These are phyloP conservation scores for Oplegnathus fasciatus DNA, from an alignment of 2,113 vertebrate genomes.

Conservation along the genomic window DNA sequence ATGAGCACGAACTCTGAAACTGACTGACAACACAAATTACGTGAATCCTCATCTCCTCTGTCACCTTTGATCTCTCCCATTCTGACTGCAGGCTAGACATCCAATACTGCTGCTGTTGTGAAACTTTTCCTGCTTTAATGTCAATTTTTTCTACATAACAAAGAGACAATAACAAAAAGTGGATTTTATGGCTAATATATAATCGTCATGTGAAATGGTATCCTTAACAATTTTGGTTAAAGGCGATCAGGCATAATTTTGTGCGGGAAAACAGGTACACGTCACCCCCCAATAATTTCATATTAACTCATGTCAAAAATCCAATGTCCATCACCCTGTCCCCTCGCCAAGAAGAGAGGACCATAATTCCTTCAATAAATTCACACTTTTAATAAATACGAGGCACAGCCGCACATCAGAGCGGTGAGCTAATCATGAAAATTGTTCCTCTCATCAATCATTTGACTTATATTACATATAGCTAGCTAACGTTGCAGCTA, in stretches of 20 bases:
- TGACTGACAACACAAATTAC: conserved; percentile 21
- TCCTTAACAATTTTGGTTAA: neutral
- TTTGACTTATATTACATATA: neutral
- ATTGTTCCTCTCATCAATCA: neutral
- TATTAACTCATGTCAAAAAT: no score
- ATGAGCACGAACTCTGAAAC: conserved; percentile 21
- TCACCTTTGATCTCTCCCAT: neutral
- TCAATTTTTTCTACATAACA: neutral
- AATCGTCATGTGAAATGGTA: neutral
- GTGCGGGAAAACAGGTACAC: neutral
- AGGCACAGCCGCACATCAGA: neutral
- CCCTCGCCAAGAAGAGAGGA: no score
- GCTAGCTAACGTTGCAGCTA: neutral
- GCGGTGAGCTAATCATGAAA: neutral
- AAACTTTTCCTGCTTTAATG: neutral
- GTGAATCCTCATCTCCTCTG: neutral
- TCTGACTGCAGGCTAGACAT: neutral
- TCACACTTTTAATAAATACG: neutral
- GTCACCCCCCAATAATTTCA: no score
- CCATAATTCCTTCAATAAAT: no score
- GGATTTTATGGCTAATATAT: neutral
- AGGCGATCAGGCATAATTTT: no score
- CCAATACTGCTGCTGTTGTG: neutral
- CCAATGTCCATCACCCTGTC: no score
- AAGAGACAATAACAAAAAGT: neutral